Evolutionary conservation across 2,797 vertebrate species (phyloP), one percentile per base, ranked within the genome.

Genomic region (Threskiornis aethiopicus): DNA sequence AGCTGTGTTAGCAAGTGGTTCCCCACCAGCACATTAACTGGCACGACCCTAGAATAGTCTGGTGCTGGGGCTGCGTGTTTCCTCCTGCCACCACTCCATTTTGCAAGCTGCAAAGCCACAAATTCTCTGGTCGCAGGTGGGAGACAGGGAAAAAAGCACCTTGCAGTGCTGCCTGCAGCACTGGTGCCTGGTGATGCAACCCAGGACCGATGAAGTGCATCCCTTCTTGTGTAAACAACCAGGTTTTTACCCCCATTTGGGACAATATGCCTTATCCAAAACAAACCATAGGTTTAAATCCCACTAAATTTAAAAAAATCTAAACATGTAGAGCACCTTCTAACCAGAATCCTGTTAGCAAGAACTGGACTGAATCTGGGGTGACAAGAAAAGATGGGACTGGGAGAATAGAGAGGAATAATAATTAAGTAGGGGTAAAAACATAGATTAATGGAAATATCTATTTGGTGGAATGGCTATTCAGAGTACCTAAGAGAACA

Each of bases 41-140:
- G 12, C 31, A 65, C 42, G 49, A 22, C 16, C 26, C 22, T 33
- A 57, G 31, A 57, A 46, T 2, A 22, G 39, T 20, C 37, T 76
- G 7, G 28, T 19, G 31, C 13, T 22, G 7, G 31, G 17, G 22
- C 18, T 61, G 24, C 1, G 0, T 67, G 25, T n/a, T 62, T n/a
- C 13, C 41, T 18, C 14, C 24, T 2, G 0, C 15, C 29, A 5
- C 19, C 6, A 8, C n/a, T 33, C 66, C 47, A 2, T 62, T 69
- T 70, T 52, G 33, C 14, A 37, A 65, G 46, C 18, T 24, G 51
- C 33, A 64, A 44, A 67, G 13, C 49, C 0, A 0, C 13, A 22
- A 26, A 57, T 17, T 17, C 29, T 69, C 44, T 58, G 55, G 29
- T 41, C n/a, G 58, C 39, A 47, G n/a, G 55, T 64, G 19, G 26